Evolutionary conservation across 2,888 invertebrate species (phyloP).

Genomic region (Ophion ellenae): DNA sequence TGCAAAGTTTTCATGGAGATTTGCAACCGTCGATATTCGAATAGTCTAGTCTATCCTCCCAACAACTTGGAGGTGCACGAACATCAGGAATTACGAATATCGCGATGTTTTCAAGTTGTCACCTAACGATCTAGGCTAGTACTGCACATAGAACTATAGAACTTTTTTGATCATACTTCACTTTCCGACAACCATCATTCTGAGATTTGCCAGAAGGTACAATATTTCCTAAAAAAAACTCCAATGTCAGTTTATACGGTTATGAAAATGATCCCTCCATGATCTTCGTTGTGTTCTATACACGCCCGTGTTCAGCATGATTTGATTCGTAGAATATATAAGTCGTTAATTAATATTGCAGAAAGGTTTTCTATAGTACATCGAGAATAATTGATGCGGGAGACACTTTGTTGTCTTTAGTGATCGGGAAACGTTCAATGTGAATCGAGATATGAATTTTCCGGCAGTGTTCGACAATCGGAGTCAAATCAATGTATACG

Average conservation of each 20-base stretch:
- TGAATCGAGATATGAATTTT: not conserved
- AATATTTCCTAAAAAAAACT: not conserved
- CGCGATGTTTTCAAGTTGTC: not conserved
- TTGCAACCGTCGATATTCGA: constrained; percentile 74
- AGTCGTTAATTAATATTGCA: too few species aligned
- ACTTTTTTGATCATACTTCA: not conserved
- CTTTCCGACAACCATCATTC: not conserved
- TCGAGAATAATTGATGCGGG: not conserved
- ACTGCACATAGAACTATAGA: not conserved
- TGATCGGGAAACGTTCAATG: not conserved
- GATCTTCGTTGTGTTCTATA: not conserved
- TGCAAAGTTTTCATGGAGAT: constrained; percentile 74
- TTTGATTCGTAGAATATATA: too few species aligned
- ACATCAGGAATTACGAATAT: not conserved
- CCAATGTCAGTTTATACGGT: not conserved
- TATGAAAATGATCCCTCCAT: not conserved
- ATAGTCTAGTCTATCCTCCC: constrained; percentile 27
- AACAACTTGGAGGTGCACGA: not conserved
- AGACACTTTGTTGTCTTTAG: too few species aligned
- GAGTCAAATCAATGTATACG: not conserved
- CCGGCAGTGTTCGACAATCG: not conserved
- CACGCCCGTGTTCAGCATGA: too few species aligned
- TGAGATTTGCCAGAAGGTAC: not conserved
- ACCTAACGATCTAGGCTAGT: not conserved
- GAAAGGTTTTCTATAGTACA: not conserved